Evolutionary conservation across 2,113 vertebrate genomes (phyloP), one percentile per base, ranked within the genome.

Genomic region (Pseudopipra pipra): DNA sequence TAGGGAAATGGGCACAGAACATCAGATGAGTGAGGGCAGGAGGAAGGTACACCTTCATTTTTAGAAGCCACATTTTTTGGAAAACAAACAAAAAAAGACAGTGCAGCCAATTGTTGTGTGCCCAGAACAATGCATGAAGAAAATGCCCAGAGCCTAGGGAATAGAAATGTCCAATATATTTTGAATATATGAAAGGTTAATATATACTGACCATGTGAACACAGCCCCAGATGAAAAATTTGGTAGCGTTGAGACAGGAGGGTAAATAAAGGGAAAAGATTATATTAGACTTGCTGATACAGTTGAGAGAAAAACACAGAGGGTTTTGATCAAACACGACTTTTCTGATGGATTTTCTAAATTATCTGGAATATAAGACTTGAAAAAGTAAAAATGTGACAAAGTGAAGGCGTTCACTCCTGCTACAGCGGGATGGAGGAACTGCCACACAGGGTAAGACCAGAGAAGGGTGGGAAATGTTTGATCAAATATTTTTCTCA

Each of bases 401-500:
- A 41, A 51, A 74, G 46, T 5, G 11, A 61, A 52, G 0, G 5
- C 0, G 0, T 44, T 88, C 65, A 8, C 84, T 90, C 70, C n/a
- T 25, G 2, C 56, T 54, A 3, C 7, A n/a, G 49, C 0, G 3
- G 37, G 73, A 25, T 21, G 28, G 31, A 92, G 85, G 77, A 89
- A 24, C 66, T 46, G 52, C 65, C 47, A 66, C 70, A 65, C 46
- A 54, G 44, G 59, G 51, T 41, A 95, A 68, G 87, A 83, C 24
- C 62, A 79, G 87, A 93, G 87, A 85, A 95, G 89, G 87, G 93
- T 94, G 96, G 91, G 94, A 96, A 96, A 79, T 79, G 18, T 85
- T 93, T 91, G 80, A 96, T 95, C 84, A 92, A 96, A 96, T 95
- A 95, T 93, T 95, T 95, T 95, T 82, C 85, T 92, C 93, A 89